phyloP scores from a whole-genome alignment of 2,797 vertebrate species.

The Macrochelys suwanniensis region DNA sequence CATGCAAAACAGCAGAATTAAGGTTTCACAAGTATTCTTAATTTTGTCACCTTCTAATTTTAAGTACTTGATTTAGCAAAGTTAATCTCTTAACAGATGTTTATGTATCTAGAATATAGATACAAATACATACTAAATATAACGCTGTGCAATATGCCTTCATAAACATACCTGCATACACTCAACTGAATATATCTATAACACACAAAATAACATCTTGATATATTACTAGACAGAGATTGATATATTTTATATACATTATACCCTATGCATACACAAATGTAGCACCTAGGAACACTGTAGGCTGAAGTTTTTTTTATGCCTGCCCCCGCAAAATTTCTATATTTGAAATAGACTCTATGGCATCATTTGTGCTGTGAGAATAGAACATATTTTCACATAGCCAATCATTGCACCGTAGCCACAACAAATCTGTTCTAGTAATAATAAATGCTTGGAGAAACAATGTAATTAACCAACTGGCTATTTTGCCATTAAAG shows the following conservation, averaged over 20 bases:
- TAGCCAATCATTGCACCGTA: neutral
- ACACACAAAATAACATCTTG: neutral
- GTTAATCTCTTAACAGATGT: neutral
- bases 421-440: constrained; percentile 24
- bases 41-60: neutral
- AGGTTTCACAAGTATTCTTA: neutral
- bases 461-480: neutral
- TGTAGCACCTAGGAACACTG: neutral
- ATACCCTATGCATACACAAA: neutral
- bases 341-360: fast-evolving
- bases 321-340: neutral
- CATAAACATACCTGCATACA: no score
- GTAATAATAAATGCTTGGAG: neutral
- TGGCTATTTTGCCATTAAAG: neutral
- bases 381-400: neutral
- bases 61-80: neutral
- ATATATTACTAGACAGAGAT: neutral
- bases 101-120: neutral
- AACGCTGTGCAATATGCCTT: fast-evolving
- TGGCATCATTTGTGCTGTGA: neutral
- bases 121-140: neutral
- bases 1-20: neutral
- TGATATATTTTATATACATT: neutral
- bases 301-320: neutral
- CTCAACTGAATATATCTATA: neutral